Base-by-base conservation (phyloP, 2,888 invertebrate genomes). In the Rutpela maculata region DNA sequence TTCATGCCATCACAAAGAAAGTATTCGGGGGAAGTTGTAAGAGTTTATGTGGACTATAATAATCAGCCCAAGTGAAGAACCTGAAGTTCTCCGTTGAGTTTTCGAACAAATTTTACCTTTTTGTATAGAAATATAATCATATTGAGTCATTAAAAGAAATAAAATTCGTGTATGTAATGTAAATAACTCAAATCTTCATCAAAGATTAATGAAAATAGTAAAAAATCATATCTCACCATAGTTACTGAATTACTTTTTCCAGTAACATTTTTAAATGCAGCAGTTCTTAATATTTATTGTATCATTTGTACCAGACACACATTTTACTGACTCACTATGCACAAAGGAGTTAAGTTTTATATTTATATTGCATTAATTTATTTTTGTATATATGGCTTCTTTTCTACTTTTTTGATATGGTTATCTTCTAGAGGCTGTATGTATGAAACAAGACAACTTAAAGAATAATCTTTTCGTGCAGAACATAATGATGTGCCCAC, bases 1-100 rank as follows among this genome's bases (percentile, higher is more conserved):
- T 98, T 97, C 90, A 97, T 98, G 97, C 97, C 97, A 63, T 96
- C 96, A 79, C 98, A 98, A 88, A 91, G 98, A 80, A 97, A 97
- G 90, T 97, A 97, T 90, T 97, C 97, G 86, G 97, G 97, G 84
- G 97, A 97, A 92, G 95, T 95, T 38, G 95, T 96, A 73, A 91
- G 96, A 84, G 96, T 96, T 57, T 96, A 95, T 88, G 96, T 96
- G 50, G 95, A 95, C 88, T 95, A 95, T 87, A 95, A 94, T 87
- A 95, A 94, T 88, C 92, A 93, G 85, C 92, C 93, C 74, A 93
- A 93, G 88, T 92, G 90, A 89, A 78, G 19, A 5, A 10, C 6
- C n/a, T 17, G 17, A 67, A 31, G 17, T 55, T 35, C 12, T 65
- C 6, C 9, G 26, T 55, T 55, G 59, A 15, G 59, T 55, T 67